Conservation (phyloP, 2,888 invertebrate genomes). For the Agrotis clavis region DNA sequence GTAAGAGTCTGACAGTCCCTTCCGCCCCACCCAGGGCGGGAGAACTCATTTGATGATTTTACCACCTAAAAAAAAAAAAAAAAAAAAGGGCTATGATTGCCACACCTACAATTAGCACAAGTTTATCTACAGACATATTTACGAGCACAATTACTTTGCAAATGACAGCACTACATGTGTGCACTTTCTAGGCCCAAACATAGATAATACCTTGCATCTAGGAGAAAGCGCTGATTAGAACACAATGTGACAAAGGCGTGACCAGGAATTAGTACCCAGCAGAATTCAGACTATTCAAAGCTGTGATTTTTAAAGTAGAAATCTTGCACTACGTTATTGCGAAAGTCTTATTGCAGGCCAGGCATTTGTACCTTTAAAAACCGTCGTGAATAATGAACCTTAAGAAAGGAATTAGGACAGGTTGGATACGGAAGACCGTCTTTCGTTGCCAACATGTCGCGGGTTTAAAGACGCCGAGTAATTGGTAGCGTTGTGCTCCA, state of each 20-base stretch:
- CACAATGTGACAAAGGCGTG: conserved; percentile 35
- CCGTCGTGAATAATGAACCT: neutral
- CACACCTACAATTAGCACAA: conserved; percentile 19
- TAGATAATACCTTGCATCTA: conserved; percentile 39
- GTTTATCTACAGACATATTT: conserved; percentile 30
- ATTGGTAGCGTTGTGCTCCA: no score
- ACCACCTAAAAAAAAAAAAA: no score
- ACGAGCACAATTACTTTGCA: conserved; percentile 39
- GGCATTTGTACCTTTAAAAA: no score
- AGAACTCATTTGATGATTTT: no score
- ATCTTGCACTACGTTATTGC: neutral
- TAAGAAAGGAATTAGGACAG: neutral
- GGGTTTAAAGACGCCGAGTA: no score
- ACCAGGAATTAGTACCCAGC: conserved; percentile 4
- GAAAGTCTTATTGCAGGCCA: neutral
- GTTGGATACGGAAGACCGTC: neutral
- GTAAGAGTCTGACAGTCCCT: no score
- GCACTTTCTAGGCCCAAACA: conserved; percentile 44
- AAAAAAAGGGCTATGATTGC: conserved; percentile 1
- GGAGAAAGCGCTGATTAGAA: conserved; percentile 45
- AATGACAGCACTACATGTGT: conserved; percentile 41
- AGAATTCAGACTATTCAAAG: conserved; percentile 4
- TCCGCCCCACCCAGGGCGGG: no score
- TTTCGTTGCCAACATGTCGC: no score
- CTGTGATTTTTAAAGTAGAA: neutral